Evolutionary conservation across 2,113 vertebrate genomes (phyloP), one percentile per base, ranked within the genome.

Genomic region (Epinephelus fuscoguttatus): DNA sequence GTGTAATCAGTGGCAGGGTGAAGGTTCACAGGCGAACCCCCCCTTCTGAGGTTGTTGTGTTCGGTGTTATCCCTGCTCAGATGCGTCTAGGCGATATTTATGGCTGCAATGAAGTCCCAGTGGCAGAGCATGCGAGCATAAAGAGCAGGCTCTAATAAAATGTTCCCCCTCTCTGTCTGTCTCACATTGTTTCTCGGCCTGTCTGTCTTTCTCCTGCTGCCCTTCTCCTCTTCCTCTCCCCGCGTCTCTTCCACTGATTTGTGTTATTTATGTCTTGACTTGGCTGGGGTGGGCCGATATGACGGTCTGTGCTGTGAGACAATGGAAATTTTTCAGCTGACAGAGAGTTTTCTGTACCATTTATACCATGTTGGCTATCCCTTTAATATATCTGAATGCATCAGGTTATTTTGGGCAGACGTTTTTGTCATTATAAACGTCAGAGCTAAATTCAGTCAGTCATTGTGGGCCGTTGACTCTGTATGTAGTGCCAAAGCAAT

Each of bases 141-240:
- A 85, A 85, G 80, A 85, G 69, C 69, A 63, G 45, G 63, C 55
- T 67, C 61, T 81, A 70, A 88, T 90, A 82, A 88, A 88, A 81
- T 50, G 63, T 55, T 57, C 25, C 59, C 59, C 63, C 62, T 63
- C 66, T 75, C 66, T 49, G 25, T 62, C 60, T 47, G 59, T 52
- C 70, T 40, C 61, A 40, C 56, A 47, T 80, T 23, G 40, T 80
- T 76, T 80, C 70, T 42, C 59, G 33, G 55, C 37, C 68, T 68
- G 67, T 78, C 74, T 81, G 53, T 72, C 74, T 64, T 6, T 9
- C 57, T 53, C 60, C 60, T 73, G 57, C 50, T 23, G 50, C 53
- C 70, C 62, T 27, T 10, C 61, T 81, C 30, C 23, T 74, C 37
- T 37, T 59, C 42, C 17, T 45, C 57, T 2, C 9, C 37, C 21